phyloP scores from a whole-genome alignment of 1,140 invertebrate species.

The Pseudomyrmex cubaensis region DNA sequence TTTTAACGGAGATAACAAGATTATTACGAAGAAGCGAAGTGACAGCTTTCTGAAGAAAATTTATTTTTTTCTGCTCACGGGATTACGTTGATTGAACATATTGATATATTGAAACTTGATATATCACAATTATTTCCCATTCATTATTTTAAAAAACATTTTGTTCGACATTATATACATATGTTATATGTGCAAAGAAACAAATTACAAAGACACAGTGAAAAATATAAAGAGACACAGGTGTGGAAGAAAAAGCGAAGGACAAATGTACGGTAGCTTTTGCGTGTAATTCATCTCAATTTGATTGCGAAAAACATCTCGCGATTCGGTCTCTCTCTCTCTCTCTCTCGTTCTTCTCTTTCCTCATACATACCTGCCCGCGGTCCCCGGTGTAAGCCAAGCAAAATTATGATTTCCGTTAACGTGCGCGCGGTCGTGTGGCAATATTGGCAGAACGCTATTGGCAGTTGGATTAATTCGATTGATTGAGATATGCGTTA shows the following conservation, averaged over 20 bases:
- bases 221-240: constrained; percentile 36
- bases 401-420: constrained; percentile 45
- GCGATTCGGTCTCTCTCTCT: not conserved
- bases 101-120: too few relatives aligned
- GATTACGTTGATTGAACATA: too few relatives aligned
- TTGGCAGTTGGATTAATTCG: constrained; percentile 51
- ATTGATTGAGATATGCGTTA: constrained; percentile 57
- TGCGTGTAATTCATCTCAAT: constrained; percentile 51
- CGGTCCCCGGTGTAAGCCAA: not conserved
- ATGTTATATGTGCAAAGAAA: constrained; percentile 32
- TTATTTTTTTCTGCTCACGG: not conserved
- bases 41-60: not conserved
- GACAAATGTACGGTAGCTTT: constrained; percentile 26
- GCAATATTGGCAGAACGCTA: constrained; percentile 36
- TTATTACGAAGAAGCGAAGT: not conserved
- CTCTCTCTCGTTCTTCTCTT: not conserved
- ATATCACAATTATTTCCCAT: too few relatives aligned
- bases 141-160: too few relatives aligned
- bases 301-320: constrained; percentile 41
- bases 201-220: constrained; percentile 18
- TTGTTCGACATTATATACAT: constrained; percentile 12
- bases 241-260: not conserved
- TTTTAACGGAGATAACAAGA: not conserved
- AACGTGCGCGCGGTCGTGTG: constrained; percentile 15
- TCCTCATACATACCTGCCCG: not conserved